Base-by-base conservation (phyloP, 2,888 invertebrate genomes). In the Pollenia amentaria region DNA sequence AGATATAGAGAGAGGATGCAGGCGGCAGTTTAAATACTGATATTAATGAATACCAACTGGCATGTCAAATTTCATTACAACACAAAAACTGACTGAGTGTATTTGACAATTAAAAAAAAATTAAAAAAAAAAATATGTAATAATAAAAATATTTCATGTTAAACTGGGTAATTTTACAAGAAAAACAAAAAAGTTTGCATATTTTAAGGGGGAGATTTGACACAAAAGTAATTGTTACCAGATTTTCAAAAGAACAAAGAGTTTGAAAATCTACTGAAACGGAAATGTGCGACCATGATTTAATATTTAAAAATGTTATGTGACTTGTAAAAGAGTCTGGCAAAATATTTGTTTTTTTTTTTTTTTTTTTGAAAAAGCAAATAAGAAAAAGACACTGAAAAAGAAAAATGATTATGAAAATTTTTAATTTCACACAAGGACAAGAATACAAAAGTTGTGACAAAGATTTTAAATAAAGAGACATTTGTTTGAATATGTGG, bases 301-400 rank as follows among this genome's bases (percentile, higher is more conserved):
- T 90, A 90, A 91, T 90, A 90, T 92, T 90, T 89, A 91, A 90
- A 90, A 91, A 91, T 91, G 90, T 89, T 89, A 91, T 81, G 40
- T 57, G 46, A 57, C 64, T 80, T 46, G 14, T 57, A 29, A 38
- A 21, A 77, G 57, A 60, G 72, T 78, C 73, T 83, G 83, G 72
- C 77, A 90, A 51, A 89, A 90, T 90, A 90, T 91, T 91, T 90
- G 89, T 57, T 48, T n/a, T 60, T 73, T n/a, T 90, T 90, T 91
- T 91, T 90, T 89, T 57, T 48, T n/a, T 29, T 38, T 29, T n/a
- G 9, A 64, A 65, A 42, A 69, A 69, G 44, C 12, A 48, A 53
- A 44, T 11, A 1, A 65, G 0, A 10, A 40, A 40, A 51, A 62
- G 14, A 18, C 51, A 16, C 46, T 65, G 3, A 46, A 65, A 53